Conservation (phyloP, 1,140 invertebrate species). For the Apis cerana region DNA sequence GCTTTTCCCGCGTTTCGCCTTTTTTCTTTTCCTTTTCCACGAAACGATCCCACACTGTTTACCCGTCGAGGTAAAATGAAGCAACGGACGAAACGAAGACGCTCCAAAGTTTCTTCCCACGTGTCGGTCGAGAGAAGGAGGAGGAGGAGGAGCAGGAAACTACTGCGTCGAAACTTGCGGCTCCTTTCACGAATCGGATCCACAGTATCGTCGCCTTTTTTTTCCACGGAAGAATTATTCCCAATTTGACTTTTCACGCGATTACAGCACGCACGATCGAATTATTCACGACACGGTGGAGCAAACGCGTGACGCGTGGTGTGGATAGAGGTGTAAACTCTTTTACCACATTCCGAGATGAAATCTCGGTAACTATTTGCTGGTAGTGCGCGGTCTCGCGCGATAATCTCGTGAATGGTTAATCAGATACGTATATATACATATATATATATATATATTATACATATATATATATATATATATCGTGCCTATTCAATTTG, state of each 20-base stretch:
- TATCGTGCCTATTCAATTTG: background rate
- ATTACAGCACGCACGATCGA: background rate
- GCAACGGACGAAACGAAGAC: constrained; percentile 22
- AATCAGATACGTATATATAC: background rate
- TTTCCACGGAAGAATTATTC: too few relatives aligned
- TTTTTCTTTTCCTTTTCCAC: too few relatives aligned
- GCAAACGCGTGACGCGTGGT: background rate
- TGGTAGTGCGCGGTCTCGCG: background rate
- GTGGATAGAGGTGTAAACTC: constrained; percentile 1
- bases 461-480: background rate
- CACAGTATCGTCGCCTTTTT: too few relatives aligned
- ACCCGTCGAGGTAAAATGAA: background rate
- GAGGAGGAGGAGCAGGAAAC: too few relatives aligned
- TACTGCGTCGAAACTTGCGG: too few relatives aligned
- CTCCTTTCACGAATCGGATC: too few relatives aligned
- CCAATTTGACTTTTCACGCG: too few relatives aligned
- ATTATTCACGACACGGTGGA: background rate
- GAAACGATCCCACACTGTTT: too few relatives aligned
- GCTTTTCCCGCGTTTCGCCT: too few relatives aligned
- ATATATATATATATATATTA: too few relatives aligned
- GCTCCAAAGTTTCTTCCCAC: background rate
- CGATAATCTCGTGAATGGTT: background rate
- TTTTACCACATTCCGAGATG: constrained; percentile 5
- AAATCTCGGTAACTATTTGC: background rate
- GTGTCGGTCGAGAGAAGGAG: too few relatives aligned